Percentiles rank a stretch among this genome's conserved stretches.
Evolutionary conservation across 2,113 vertebrate species (phyloP).

Genomic region (Colossoma macropomum): DNA sequence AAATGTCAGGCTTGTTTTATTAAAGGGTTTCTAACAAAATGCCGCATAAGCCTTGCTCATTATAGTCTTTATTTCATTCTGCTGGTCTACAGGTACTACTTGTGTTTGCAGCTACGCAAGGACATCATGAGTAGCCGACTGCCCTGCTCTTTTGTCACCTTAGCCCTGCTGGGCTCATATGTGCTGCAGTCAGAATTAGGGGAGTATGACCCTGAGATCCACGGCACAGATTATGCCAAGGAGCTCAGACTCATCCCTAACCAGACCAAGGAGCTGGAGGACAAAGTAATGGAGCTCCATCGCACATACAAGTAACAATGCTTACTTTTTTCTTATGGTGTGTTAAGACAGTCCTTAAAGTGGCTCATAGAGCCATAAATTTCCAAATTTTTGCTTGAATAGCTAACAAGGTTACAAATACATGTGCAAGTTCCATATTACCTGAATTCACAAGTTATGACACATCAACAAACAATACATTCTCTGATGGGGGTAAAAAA

Average conservation of each 20-base stretch:
- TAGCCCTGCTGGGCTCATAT: conserved; percentile 93
- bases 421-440: too few species aligned
- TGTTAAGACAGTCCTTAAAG: too few species aligned
- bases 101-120: conserved; percentile 94
- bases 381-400: too few species aligned
- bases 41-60: neutral
- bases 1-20: too few species aligned
- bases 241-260: conserved; percentile 91
- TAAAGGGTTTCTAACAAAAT: too few species aligned
- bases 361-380: too few species aligned
- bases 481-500: too few species aligned
- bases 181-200: conserved; percentile 95
- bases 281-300: conserved; percentile 95
- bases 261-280: conserved; percentile 94
- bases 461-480: too few species aligned
- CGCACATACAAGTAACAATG: conserved; percentile 87
- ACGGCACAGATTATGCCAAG: conserved; percentile 84
- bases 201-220: conserved; percentile 91
- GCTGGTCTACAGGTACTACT: conserved; percentile 79
- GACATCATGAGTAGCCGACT: conserved; percentile 89
- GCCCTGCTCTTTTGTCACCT: conserved; percentile 96
- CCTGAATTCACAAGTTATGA: too few species aligned
- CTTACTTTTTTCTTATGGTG: neutral
- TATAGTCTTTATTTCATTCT: neutral
- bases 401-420: too few species aligned